These are phyloP conservation scores for Erethizon dorsatum DNA, from an alignment of 2,797 vertebrate genomes.

Conservation along the genomic window DNA sequence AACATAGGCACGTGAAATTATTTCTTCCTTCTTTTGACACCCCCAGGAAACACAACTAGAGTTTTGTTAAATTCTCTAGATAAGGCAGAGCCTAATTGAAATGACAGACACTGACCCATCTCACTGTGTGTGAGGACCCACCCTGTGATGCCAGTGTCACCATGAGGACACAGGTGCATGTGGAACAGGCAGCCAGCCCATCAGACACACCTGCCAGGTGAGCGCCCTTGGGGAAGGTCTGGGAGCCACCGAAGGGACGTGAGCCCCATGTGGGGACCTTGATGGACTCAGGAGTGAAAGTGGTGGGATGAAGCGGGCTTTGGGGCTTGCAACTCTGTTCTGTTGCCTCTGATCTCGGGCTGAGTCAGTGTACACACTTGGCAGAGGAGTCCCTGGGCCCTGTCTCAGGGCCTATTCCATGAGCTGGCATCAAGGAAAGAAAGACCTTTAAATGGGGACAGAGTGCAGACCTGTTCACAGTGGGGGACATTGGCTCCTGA, in stretches of 20 bases:
- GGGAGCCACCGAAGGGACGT: fast-evolving
- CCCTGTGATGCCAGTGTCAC: too few relatives aligned
- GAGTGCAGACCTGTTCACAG: neutral
- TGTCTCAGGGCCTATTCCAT: fast-evolving
- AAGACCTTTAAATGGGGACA: neutral
- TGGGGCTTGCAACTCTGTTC: neutral
- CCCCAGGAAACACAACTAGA: neutral
- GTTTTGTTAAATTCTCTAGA: neutral
- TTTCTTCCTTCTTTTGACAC: neutral
- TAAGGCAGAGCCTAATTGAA: neutral
- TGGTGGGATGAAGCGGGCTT: neutral
- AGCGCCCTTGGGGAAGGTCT: neutral
- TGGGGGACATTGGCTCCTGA: neutral
- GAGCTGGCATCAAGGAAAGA: neutral
- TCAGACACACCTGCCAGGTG: neutral
- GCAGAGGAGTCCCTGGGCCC: neutral
- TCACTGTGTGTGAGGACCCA: fast-evolving
- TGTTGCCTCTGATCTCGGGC: neutral
- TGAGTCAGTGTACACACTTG: neutral
- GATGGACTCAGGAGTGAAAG: neutral
- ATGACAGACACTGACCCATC: neutral
- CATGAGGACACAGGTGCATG: fast-evolving
- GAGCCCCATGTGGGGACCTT: neutral
- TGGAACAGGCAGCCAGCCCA: neutral
- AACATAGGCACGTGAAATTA: neutral